These are phyloP conservation scores for Drosophila insularis DNA, from an alignment of 1,140 invertebrate genomes.

Conservation along the genomic window DNA sequence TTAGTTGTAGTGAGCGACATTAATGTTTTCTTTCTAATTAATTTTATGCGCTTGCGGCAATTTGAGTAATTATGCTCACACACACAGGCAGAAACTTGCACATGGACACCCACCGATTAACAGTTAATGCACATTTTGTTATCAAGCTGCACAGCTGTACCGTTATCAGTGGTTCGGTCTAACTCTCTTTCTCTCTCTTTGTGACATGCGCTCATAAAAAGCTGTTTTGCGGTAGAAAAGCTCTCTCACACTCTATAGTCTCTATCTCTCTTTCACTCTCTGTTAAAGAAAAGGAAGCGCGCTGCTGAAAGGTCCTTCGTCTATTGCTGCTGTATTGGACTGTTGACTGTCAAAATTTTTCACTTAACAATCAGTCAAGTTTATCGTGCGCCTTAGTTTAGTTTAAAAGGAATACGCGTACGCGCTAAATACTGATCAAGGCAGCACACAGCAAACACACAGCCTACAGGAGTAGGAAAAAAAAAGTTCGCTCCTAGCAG, in stretches of 20 bases:
- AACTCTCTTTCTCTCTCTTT: constrained; percentile 13
- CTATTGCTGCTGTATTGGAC: constrained; percentile 47
- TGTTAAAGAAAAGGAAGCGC: neutral
- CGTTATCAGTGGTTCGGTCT: constrained; percentile 60
- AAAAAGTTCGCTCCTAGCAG: constrained; percentile 12
- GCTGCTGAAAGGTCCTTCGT: constrained; percentile 57
- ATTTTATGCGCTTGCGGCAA: constrained; percentile 67
- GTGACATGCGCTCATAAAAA: constrained; percentile 46
- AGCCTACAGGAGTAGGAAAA: constrained; percentile 28
- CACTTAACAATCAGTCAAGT: constrained; percentile 75
- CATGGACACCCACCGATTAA: constrained; percentile 1
- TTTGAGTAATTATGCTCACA: constrained; percentile 54
- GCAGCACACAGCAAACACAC: constrained; percentile 19
- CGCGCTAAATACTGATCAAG: constrained; percentile 28
- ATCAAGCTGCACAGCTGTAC: constrained; percentile 70
- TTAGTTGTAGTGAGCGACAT: constrained; percentile 42
- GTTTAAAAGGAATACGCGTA: constrained; percentile 42
- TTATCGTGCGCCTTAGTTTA: constrained; percentile 77
- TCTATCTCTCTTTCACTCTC: constrained; percentile 33
- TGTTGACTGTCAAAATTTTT: constrained; percentile 77
- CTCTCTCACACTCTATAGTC: constrained; percentile 31
- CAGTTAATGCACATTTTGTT: constrained; percentile 45
- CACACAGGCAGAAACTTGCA: constrained; percentile 1
- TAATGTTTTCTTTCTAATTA: constrained; percentile 61
- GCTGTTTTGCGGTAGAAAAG: constrained; percentile 35